Evolutionary conservation across 1,140 invertebrate genomes (phyloP), one percentile per base, ranked within the genome.

Genomic region (Pogonomyrmex californicus): DNA sequence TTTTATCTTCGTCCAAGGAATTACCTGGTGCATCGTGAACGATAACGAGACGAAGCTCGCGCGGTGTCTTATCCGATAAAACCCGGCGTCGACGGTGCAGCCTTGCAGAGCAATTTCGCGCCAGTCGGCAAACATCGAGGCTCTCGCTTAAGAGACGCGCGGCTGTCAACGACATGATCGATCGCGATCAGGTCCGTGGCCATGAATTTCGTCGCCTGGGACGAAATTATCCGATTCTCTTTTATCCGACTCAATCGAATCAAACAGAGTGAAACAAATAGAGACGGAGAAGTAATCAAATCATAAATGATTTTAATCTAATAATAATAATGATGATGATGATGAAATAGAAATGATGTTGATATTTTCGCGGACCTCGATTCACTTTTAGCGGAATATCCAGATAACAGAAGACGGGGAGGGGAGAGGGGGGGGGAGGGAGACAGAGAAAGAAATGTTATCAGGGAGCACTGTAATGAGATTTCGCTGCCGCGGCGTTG

Each of bases 31-130:
- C 66, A 82, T 58, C 56, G 30, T 49, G 38, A 5, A 36, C 33
- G 79, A 83, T 83, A 83, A 73, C 63, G 4, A 66, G 12, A 54
- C 41, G 14, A 1, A 51, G 33, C 10, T 54, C 17, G 41, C 49
- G 49, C 38, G 6, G 14, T 12, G 12, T 62, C 54, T 83, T 83
- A 83, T 83, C 77, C 79, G 79, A 75, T 83, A 83, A 68, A 47
- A 49, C 54, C 10, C 70, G 10, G 33, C 23, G 23, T 23, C 47
- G 44, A 14, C 17, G 44, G 17, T 47, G 62, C 38, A 73, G 41
- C 41, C 41, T 58, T 73, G 79, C n/a, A 30, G 56, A 60, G n/a
- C 51, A n/a, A 73, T 75, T 82, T 75, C 12, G n/a, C 44, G 41
- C 68, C 78, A 41, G 41, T 33, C 65, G 65, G 44, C n/a, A 79